Base-by-base conservation (phyloP, 2,797 vertebrate genomes). In the Anisognathus igniventris region DNA sequence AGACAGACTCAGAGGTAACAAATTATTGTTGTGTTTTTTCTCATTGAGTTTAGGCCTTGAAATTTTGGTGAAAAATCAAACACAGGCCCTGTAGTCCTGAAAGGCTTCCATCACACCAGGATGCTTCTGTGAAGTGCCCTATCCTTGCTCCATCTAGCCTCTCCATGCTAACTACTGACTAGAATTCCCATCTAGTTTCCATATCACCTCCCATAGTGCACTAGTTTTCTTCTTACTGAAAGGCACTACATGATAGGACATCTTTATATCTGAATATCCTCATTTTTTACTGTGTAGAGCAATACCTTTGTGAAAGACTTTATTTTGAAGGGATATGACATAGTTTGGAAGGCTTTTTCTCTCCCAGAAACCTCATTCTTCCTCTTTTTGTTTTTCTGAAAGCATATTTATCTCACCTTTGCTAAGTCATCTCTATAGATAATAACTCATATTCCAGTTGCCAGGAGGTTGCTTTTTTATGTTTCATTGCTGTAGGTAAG, bases 341-440 rank as follows among this genome's bases (percentile, higher is more conserved):
- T 45, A 18, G 37, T 79, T 87, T 71, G 30, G 82, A 70, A 79
- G 19, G 6, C 31, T 91, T 89, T 94, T 78, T 91, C 56, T 40
- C 4, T n/a, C 51, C 81, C 47, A 24, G 64, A 90, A 92, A 56
- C 40, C 24, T 90, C 22, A 33, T 94, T 84, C 21, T 33, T 68
- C 25, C 20, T 30, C 31, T 45, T 75, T 88, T 72, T 77, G 22
- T 40, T 65, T 65, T 56, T 56, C 45, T 91, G 88, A 70, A 87
- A 95, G 33, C 47, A 27, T 86, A 75, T 93, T 88, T 91, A 61
- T 95, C 61, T 95, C 39, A 89, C 81, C 84, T 94, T 92, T 82
- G 33, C 61, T 91, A 93, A 92, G 73, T 92, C 78, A 89, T 80
- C 58, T 89, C 2, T 91, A 45, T 57, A 87, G 81, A 80, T 89